Percentiles rank a stretch among this genome's conserved stretches.
Evolutionary conservation across 1,140 invertebrate species (phyloP).

Genomic region (Galleria mellonella): DNA sequence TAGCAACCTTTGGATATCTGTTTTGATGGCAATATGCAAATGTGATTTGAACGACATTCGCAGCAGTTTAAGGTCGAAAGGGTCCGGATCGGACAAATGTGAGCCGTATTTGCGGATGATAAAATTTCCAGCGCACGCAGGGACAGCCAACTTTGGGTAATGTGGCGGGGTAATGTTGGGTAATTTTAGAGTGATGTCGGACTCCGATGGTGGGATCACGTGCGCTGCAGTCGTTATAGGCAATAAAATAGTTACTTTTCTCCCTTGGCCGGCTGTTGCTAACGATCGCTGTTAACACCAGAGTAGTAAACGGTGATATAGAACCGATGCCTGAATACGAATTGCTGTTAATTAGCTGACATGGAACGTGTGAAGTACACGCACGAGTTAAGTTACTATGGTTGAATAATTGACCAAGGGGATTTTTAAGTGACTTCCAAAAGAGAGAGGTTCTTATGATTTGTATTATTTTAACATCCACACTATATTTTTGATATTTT

Average conservation of each 20-base stretch:
- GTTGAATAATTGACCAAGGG: no score
- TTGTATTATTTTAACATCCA: no score
- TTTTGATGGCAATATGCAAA: slow-evolving; percentile 1
- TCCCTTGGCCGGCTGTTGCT: not conserved
- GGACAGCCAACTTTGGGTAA: not conserved
- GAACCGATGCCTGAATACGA: no score
- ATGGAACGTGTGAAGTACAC: no score
- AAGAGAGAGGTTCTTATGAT: no score
- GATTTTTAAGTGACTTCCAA: no score
- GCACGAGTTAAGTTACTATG: no score
- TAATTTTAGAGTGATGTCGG: slow-evolving; percentile 15
- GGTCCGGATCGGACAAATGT: slow-evolving; percentile 2
- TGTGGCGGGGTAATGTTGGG: slow-evolving; percentile 8
- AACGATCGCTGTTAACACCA: not conserved
- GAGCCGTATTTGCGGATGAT: not conserved
- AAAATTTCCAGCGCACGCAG: not conserved
- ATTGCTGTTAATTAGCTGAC: no score
- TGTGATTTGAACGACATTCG: slow-evolving; percentile 1
- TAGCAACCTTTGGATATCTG: not conserved
- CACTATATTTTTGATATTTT: no score
- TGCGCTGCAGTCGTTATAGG: slow-evolving; percentile 16
- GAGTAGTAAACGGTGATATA: no score
- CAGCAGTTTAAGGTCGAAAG: not conserved
- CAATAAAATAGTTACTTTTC: slow-evolving; percentile 10
- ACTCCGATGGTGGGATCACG: slow-evolving; percentile 10